These are phyloP conservation scores for Oryzias curvinotus DNA, from an alignment of 2,113 vertebrate species.

Conservation along the genomic window DNA sequence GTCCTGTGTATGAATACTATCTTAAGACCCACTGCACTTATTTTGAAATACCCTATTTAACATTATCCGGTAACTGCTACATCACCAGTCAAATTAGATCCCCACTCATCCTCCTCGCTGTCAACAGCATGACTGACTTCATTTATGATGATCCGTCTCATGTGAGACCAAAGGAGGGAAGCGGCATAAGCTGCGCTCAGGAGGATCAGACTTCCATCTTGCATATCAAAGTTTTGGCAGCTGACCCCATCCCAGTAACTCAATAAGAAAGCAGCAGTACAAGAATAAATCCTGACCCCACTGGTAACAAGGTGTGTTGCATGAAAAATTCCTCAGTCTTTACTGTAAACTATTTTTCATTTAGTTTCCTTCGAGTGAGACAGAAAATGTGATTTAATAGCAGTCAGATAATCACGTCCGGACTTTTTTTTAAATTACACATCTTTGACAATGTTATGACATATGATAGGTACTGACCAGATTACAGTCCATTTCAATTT, in stretches of 20 bases:
- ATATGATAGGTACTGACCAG: too few species aligned
- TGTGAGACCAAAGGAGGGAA: slow-evolving; percentile 51
- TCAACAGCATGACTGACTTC: slow-evolving; percentile 59
- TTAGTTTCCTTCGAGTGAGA: too few species aligned
- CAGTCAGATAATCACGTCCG: too few species aligned
- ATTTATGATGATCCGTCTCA: slow-evolving; percentile 47
- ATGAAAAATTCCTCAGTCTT: neutral
- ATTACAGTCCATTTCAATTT: too few species aligned
- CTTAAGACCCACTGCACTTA: too few species aligned
- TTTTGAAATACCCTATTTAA: slow-evolving; percentile 13
- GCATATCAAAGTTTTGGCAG: slow-evolving; percentile 80
- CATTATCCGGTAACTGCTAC: slow-evolving; percentile 43
- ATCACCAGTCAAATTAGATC: slow-evolving; percentile 56
- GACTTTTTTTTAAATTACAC: too few species aligned
- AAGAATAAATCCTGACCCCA: slow-evolving; percentile 19
- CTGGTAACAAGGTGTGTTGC: neutral
- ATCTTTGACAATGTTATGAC: too few species aligned
- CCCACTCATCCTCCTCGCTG: slow-evolving; percentile 52
- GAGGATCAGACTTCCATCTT: slow-evolving; percentile 70
- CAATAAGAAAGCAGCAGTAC: slow-evolving; percentile 51
- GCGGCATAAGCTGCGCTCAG: slow-evolving; percentile 65
- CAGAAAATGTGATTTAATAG: too few species aligned
- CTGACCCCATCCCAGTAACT: slow-evolving; percentile 59
- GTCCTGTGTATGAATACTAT: too few species aligned
- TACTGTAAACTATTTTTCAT: too few species aligned